A percentile compares a stretch with the other conserved stretches of the same genome.
phyloP scores from a whole-genome alignment of 2,888 invertebrate species.

The Drosophila colorata region DNA sequence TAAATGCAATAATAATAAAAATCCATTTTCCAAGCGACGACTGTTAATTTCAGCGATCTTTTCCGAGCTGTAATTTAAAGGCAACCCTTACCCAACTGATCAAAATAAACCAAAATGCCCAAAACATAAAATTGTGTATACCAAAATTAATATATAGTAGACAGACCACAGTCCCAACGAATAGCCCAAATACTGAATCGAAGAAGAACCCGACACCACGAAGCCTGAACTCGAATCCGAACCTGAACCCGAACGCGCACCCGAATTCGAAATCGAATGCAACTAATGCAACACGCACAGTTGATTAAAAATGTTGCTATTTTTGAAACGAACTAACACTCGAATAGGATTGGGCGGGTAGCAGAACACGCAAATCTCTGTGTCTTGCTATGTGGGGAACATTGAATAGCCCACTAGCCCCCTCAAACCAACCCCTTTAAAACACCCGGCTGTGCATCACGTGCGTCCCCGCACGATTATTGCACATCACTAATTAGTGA shows the following conservation, averaged over 20 bases:
- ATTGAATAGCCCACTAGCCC: constrained; percentile 6
- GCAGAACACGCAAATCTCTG: constrained; percentile 32
- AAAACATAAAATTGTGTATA: too few species aligned
- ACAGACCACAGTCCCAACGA: too few species aligned
- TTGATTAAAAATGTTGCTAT: constrained; percentile 76
- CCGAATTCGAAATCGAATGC: constrained; percentile 30
- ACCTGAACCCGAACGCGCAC: constrained; percentile 7
- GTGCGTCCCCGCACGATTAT: constrained; percentile 64
- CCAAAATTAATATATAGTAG: too few species aligned
- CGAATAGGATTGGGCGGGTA: constrained; percentile 1
- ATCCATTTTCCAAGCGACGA: too few species aligned
- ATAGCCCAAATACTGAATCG: too few species aligned
- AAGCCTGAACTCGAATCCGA: too few species aligned
- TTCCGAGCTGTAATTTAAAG: too few species aligned
- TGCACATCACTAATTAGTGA: constrained; percentile 79
- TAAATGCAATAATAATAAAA: too few species aligned
- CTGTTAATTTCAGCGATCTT: too few species aligned
- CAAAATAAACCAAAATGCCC: too few species aligned
- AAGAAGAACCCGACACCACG: too few species aligned
- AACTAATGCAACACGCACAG: constrained; percentile 71
- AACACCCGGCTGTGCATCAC: background rate
- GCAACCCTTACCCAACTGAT: too few species aligned
- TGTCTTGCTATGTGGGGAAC: background rate
- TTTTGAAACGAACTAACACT: constrained; percentile 52
- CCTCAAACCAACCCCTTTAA: background rate